A percentile compares a stretch with the other conserved stretches of the same genome.
These are phyloP conservation scores for Astreopora myriophthalma DNA, from an alignment of 64 coral and sea anemone genomes.

Conservation along the genomic window DNA sequence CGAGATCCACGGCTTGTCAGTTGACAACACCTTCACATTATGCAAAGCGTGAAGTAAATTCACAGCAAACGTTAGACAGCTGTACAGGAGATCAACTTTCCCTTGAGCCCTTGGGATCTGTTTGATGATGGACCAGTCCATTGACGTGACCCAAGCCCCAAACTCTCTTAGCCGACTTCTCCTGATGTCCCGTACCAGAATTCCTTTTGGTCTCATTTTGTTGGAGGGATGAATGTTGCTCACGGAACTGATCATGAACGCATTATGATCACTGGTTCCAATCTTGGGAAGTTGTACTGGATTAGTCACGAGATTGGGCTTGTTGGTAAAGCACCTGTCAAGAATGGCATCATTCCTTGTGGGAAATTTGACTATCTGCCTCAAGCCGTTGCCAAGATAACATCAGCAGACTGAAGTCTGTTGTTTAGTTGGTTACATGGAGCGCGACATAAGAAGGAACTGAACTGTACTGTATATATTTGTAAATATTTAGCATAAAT, in stretches of 20 bases:
- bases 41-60: background rate
- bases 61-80: constrained; percentile 3
- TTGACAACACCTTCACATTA: constrained; percentile 28
- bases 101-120: background rate
- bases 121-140: constrained; percentile 2
- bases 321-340: constrained; percentile 20
- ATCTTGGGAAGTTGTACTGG: constrained; percentile 33
- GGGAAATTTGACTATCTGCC: constrained; percentile 21
- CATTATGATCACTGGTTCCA: constrained; percentile 39
- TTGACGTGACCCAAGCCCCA: constrained; percentile 33
- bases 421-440: too few species aligned
- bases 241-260: background rate
- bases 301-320: background rate
- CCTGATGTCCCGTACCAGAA: background rate
- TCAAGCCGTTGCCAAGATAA: constrained; percentile 32
- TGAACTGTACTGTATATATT: too few species aligned
- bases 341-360: background rate
- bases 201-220: background rate
- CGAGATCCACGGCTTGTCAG: constrained; percentile 52
- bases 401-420: background rate
- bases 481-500: too few species aligned
- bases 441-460: too few species aligned
- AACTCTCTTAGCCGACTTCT: constrained; percentile 24
- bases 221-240: background rate
- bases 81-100: background rate